These are phyloP conservation scores for Cerastoderma edule DNA, from an alignment of 2,888 invertebrate species.

Conservation along the genomic window DNA sequence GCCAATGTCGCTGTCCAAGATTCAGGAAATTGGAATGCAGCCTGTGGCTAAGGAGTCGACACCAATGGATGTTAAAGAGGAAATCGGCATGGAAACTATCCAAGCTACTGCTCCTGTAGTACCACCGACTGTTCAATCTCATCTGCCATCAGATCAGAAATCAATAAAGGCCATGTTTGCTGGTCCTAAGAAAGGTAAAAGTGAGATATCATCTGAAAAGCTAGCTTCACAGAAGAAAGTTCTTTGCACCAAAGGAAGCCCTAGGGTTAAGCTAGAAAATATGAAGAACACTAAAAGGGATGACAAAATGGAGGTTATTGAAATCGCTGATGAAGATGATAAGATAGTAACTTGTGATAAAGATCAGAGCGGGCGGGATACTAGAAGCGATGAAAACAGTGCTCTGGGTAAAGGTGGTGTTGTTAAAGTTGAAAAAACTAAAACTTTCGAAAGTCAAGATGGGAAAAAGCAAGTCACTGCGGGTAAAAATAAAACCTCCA, in stretches of 20 bases:
- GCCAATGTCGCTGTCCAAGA: conserved; percentile 66
- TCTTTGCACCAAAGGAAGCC: conserved; percentile 4
- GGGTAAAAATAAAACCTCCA: not conserved
- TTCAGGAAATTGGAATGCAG: conserved; percentile 56
- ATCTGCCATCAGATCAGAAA: conserved; percentile 44
- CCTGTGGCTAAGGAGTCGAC: conserved; percentile 29
- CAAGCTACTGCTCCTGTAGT: conserved; percentile 1
- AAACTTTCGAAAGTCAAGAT: not conserved
- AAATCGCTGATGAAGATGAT: not conserved
- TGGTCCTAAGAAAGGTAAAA: conserved; percentile 16
- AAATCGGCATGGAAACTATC: not conserved
- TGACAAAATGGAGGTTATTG: not conserved
- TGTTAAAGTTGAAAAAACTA: not conserved
- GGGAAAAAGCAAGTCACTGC: not conserved
- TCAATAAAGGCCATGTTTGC: conserved; percentile 56
- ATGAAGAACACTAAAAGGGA: not conserved
- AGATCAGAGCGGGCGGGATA: too few species aligned
- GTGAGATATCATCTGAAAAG: not conserved
- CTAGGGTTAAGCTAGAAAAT: not conserved
- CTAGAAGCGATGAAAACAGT: too few species aligned
- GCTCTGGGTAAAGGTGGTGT: too few species aligned
- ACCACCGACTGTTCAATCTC: conserved; percentile 15
- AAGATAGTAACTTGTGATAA: not conserved
- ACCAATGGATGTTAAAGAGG: conserved; percentile 14
- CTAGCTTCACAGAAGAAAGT: conserved; percentile 7